A percentile compares a stretch with the other conserved stretches of the same genome.
phyloP scores from a whole-genome alignment of 2,797 vertebrate species.

The Sebastes miniatus region DNA sequence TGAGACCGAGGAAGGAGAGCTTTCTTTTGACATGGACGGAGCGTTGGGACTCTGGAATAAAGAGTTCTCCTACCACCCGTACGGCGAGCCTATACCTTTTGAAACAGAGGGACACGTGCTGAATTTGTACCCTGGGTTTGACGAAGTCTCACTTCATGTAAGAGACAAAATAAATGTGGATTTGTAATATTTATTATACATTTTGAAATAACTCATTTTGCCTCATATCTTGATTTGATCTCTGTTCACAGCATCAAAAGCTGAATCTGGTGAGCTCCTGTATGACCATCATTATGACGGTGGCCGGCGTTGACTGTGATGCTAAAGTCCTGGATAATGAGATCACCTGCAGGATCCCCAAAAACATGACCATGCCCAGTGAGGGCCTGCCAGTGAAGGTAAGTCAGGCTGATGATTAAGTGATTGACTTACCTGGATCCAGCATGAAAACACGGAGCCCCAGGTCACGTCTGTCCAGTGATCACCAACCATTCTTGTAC shows the following conservation, averaged over 20 bases:
- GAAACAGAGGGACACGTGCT: slow-evolving; percentile 76
- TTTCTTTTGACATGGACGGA: slow-evolving; percentile 88
- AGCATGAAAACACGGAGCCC: not conserved
- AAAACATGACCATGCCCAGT: slow-evolving; percentile 79
- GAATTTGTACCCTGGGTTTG: slow-evolving; percentile 82
- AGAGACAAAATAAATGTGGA: slow-evolving; percentile 14
- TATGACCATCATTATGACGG: slow-evolving; percentile 88
- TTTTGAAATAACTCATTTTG: not conserved
- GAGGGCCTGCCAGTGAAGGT: slow-evolving; percentile 86
- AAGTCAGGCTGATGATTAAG: slow-evolving; percentile 1
- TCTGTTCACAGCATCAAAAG: slow-evolving; percentile 84
- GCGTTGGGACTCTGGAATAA: slow-evolving; percentile 72
- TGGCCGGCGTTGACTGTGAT: slow-evolving; percentile 87
- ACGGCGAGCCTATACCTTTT: slow-evolving; percentile 79
- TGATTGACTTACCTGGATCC: not conserved
- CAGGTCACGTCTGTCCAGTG: not conserved
- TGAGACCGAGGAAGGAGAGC: slow-evolving; percentile 78
- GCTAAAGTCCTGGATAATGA: slow-evolving; percentile 88
- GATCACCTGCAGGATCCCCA: slow-evolving; percentile 90
- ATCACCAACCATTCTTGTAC: not conserved
- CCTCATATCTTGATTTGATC: not conserved
- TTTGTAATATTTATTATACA: not conserved
- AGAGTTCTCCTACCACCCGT: slow-evolving; percentile 84
- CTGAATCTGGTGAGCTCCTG: slow-evolving; percentile 86
- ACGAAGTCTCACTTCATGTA: slow-evolving; percentile 88